Conservation (phyloP, 2,797 vertebrate genomes). For the Uromys caudimaculatus region DNA sequence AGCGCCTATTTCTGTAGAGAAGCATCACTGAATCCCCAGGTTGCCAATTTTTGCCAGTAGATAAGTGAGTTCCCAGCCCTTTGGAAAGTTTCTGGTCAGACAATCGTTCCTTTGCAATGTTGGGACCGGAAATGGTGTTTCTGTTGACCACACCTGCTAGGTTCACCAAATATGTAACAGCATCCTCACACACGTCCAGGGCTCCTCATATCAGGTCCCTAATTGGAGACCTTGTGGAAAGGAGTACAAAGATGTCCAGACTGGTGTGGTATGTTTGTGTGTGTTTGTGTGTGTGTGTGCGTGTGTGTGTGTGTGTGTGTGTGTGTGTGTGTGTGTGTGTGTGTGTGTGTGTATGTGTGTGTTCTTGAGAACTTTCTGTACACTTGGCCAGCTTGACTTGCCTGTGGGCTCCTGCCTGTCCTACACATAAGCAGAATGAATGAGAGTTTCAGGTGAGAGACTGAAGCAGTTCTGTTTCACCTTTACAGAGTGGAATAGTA, state of each 20-base stretch:
- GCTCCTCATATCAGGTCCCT: background rate
- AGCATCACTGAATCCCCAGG: slow-evolving; percentile 71
- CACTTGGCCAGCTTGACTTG: background rate
- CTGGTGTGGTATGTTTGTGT: too few species aligned
- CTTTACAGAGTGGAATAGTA: background rate
- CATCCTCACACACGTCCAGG: background rate
- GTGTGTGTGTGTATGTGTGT: too few species aligned
- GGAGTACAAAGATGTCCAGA: background rate
- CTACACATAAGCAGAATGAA: background rate
- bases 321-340: too few species aligned
- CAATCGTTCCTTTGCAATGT: slow-evolving; percentile 22
- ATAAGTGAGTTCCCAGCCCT: slow-evolving; percentile 78
- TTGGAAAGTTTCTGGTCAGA: slow-evolving; percentile 67
- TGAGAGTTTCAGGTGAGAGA: background rate
- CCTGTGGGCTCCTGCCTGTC: background rate
- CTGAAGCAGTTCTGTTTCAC: background rate
- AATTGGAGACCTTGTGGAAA: background rate
- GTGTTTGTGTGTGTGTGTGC: too few species aligned
- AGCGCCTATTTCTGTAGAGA: slow-evolving; percentile 72
- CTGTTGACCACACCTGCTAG: background rate
- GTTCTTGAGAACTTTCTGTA: background rate
- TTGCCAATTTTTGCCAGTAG: slow-evolving; percentile 75
- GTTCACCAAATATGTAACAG: background rate
- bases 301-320: too few species aligned
- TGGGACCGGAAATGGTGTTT: background rate